A percentile compares a stretch with the other conserved stretches of the same genome.
Conservation (phyloP, 2,797 vertebrate genomes). For the Meda fulgida region DNA sequence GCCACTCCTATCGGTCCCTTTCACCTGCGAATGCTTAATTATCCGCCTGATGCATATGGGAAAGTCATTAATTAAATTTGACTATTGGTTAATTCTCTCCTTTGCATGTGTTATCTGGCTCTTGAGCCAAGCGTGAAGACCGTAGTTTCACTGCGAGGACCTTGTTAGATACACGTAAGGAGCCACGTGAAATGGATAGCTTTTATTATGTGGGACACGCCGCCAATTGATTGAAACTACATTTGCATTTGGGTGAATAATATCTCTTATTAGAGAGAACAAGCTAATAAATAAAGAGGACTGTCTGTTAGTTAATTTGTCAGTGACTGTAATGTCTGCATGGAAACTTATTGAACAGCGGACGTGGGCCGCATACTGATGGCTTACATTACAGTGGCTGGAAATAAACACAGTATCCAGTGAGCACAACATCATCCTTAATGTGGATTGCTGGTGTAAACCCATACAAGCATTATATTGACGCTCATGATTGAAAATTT, state of each 20-base stretch:
- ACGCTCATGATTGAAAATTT: background rate
- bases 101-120: constrained; percentile 74
- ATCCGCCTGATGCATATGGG: constrained; percentile 88
- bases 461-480: background rate
- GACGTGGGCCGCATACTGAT: constrained; percentile 34
- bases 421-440: background rate
- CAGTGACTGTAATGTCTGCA: constrained; percentile 35
- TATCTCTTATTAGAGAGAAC: constrained; percentile 51
- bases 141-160: constrained; percentile 2
- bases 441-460: background rate
- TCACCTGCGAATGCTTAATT: constrained; percentile 99
- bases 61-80: constrained; percentile 95
- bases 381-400: constrained; percentile 23
- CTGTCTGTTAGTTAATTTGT: constrained; percentile 49
- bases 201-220: constrained; percentile 54
- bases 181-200: constrained; percentile 55
- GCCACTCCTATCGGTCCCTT: constrained; percentile 92
- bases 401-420: constrained; percentile 7
- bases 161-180: constrained; percentile 49
- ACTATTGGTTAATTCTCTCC: constrained; percentile 79
- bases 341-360: constrained; percentile 40
- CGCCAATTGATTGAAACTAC: constrained; percentile 37
- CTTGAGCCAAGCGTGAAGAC: constrained; percentile 18
- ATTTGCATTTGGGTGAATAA: constrained; percentile 55
- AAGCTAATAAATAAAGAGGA: constrained; percentile 53